These are phyloP conservation scores for Dryobates pubescens DNA, from an alignment of 2,797 vertebrate genomes.

Conservation along the genomic window DNA sequence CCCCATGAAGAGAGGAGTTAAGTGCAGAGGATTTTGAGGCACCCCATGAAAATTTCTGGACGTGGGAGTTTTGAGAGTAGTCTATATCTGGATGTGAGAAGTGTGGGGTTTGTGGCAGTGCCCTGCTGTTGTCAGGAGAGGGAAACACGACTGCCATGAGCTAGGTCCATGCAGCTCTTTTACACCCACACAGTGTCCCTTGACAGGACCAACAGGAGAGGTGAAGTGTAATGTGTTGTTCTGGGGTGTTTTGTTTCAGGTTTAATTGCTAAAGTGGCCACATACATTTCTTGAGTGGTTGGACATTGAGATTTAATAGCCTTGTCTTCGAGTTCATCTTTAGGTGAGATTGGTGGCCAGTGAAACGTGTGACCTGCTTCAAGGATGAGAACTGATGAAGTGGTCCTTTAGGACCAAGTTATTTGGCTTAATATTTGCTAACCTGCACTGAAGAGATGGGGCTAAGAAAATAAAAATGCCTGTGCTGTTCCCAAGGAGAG, in stretches of 20 bases:
- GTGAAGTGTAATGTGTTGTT: background rate
- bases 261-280: background rate
- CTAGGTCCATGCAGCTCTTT: fast-evolving
- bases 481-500: background rate
- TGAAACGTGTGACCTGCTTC: background rate
- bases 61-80: background rate
- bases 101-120: background rate
- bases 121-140: background rate
- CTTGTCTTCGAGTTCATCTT: background rate
- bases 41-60: background rate
- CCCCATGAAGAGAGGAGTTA: background rate
- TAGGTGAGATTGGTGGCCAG: background rate
- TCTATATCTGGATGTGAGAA: background rate
- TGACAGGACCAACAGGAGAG: background rate
- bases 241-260: background rate
- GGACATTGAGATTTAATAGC: background rate
- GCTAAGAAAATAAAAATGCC: background rate
- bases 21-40: too few species aligned
- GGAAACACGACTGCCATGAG: fast-evolving
- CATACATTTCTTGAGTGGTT: background rate
- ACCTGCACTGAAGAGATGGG: background rate
- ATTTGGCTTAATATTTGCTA: background rate
- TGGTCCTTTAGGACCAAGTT: background rate
- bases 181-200: background rate
- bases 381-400: background rate